Evolutionary conservation across 2,797 vertebrate genomes (phyloP).

Genomic region (Typhlichthys subterraneus): DNA sequence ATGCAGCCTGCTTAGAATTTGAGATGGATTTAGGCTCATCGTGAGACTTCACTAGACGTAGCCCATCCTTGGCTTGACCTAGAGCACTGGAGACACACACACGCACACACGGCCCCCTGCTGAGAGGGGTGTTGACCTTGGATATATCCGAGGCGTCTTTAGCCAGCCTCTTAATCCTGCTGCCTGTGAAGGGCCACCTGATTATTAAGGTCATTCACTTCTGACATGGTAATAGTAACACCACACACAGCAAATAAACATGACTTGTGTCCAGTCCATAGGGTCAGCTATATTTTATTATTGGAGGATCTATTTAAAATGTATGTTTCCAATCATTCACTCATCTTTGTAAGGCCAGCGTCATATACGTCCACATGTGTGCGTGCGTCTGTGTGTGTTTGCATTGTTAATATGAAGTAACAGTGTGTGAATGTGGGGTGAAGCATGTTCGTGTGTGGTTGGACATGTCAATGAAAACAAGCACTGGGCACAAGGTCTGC

Average conservation of each 20-base stretch:
- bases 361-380: too few species aligned
- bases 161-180: constrained; percentile 61
- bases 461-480: too few species aligned
- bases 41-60: constrained; percentile 34
- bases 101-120: constrained; percentile 18
- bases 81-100: constrained; percentile 2
- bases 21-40: constrained; percentile 25
- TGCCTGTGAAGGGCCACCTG: constrained; percentile 61
- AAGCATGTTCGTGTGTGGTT: too few species aligned
- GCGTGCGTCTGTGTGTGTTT: too few species aligned
- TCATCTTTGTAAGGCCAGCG: too few species aligned
- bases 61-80: constrained; percentile 17
- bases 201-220: constrained; percentile 74
- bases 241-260: constrained; percentile 4
- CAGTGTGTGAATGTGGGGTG: too few species aligned
- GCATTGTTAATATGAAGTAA: too few species aligned
- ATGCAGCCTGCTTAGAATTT: constrained; percentile 28
- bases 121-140: constrained; percentile 35
- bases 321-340: too few species aligned
- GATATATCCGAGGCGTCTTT: constrained; percentile 56
- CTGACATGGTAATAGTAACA: constrained; percentile 59
- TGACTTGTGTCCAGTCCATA: constrained; percentile 4
- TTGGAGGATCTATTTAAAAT: background rate
- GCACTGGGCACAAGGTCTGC: too few species aligned
- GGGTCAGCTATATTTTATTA: constrained; percentile 14